Percentiles rank a stretch among this genome's conserved stretches.
Conservation (phyloP, 1,140 invertebrate genomes). For the Cydia fagiglandana region DNA sequence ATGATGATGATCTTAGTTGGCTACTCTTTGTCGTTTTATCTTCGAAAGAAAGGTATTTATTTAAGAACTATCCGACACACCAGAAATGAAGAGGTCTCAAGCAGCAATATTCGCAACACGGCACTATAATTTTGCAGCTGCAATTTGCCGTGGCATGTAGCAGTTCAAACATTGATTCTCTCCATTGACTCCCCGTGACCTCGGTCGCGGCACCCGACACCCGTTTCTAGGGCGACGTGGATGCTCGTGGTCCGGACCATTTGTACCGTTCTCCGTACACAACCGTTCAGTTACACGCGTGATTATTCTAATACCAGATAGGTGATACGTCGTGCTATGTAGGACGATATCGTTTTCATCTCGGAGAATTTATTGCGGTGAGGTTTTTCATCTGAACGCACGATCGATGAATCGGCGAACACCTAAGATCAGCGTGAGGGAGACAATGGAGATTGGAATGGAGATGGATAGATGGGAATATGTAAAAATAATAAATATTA, state of each 20-base stretch:
- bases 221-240: slow-evolving; percentile 60
- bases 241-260: slow-evolving; percentile 55
- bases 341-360: slow-evolving; percentile 40
- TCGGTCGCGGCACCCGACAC: slow-evolving; percentile 54
- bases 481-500: no score
- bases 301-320: slow-evolving; percentile 52
- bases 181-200: slow-evolving; percentile 53
- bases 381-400: slow-evolving; percentile 29
- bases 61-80: not conserved
- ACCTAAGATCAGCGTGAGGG: not conserved
- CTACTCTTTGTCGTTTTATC: no score
- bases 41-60: no score
- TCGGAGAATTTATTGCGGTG: slow-evolving; percentile 35
- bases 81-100: not conserved
- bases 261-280: slow-evolving; percentile 60
- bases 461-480: no score
- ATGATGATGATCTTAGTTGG: no score
- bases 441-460: not conserved
- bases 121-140: slow-evolving; percentile 13
- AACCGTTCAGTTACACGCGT: slow-evolving; percentile 49
- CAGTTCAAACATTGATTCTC: slow-evolving; percentile 55
- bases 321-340: slow-evolving; percentile 49
- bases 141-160: slow-evolving; percentile 26
- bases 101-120: not conserved
- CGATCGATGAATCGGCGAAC: not conserved